These are phyloP conservation scores for Natrix natrix DNA, from an alignment of 2,797 vertebrate species.

Conservation along the genomic window DNA sequence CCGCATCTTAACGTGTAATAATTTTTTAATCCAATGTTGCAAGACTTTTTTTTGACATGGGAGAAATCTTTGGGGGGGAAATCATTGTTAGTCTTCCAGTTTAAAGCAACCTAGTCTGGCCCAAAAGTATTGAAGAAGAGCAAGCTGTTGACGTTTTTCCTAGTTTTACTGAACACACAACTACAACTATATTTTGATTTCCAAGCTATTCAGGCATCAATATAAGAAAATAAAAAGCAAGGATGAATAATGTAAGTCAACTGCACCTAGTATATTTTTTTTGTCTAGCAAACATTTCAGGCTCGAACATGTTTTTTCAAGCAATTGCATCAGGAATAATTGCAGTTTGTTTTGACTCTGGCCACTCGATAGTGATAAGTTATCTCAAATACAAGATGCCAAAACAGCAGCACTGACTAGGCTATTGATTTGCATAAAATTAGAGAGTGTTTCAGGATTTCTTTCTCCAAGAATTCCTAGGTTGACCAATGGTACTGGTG, in stretches of 20 bases:
- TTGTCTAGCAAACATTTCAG: constrained; percentile 4
- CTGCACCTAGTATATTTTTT: neutral
- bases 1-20: neutral
- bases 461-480: neutral
- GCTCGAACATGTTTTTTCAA: neutral
- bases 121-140: neutral
- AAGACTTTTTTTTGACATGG: neutral
- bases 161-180: neutral
- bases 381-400: constrained; percentile 14
- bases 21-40: neutral
- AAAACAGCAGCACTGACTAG: neutral
- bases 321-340: neutral
- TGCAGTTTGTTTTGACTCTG: constrained; percentile 31
- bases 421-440: neutral
- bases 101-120: neutral
- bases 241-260: constrained; percentile 8
- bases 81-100: neutral
- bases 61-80: neutral
- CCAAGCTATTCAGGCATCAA: neutral
- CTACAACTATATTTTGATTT: neutral
- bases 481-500: neutral
- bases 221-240: constrained; percentile 25
- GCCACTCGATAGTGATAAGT: constrained; percentile 9
- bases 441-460: neutral
- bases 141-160: neutral